Conservation (phyloP, 2,888 invertebrate species). For the Tiliacea aurago region DNA sequence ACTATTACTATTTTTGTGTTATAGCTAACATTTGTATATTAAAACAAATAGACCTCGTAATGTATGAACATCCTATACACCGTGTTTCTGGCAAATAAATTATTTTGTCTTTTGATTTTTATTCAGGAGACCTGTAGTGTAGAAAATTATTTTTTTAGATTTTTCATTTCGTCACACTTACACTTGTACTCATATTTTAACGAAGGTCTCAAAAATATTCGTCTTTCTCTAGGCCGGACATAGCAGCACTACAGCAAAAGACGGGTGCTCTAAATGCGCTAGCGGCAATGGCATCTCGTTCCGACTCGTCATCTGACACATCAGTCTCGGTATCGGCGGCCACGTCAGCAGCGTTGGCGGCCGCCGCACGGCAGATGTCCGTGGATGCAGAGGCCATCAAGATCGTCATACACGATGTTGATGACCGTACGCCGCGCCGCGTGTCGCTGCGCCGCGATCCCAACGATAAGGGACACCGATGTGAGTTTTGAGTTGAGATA, state of each 20-base stretch:
- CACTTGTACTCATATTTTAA: no score
- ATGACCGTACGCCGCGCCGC: slow-evolving; percentile 94
- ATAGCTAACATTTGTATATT: no score
- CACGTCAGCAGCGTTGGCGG: slow-evolving; percentile 88
- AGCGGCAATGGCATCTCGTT: slow-evolving; percentile 81
- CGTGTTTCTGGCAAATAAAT: no score
- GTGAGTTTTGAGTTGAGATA: slow-evolving; percentile 90
- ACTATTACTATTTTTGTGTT: no score
- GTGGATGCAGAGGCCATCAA: slow-evolving; percentile 97
- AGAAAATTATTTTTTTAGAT: no score
- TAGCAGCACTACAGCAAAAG: slow-evolving; percentile 92
- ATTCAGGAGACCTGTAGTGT: no score
- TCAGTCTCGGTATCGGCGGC: slow-evolving; percentile 83
- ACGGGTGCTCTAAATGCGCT: slow-evolving; percentile 89
- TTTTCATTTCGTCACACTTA: no score
- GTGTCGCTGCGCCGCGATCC: slow-evolving; percentile 94
- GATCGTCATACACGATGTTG: slow-evolving; percentile 98
- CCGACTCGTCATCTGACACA: slow-evolving; percentile 79
- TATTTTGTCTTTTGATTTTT: no score
- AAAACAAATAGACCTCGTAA: no score
- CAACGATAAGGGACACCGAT: slow-evolving; percentile 95
- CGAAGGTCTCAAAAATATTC: no score
- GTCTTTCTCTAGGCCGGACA: slow-evolving; percentile 92
- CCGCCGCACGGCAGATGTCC: slow-evolving; percentile 95
- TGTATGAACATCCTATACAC: no score